Evolutionary conservation across 2,113 vertebrate species (phyloP).

Genomic region (Neopipo cinnamomea): DNA sequence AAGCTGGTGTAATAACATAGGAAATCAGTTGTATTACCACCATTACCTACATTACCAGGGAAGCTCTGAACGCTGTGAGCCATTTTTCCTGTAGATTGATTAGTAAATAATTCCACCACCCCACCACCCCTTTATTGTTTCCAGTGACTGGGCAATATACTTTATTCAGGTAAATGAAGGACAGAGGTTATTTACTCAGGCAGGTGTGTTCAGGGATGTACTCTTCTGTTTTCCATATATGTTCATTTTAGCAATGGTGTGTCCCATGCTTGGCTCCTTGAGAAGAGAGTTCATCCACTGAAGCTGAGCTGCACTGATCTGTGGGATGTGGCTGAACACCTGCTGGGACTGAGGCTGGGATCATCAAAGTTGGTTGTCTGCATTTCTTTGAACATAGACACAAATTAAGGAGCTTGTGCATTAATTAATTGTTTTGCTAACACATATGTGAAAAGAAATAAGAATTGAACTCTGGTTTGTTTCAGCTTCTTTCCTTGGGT

Average conservation of each 20-base stretch:
- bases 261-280: neutral
- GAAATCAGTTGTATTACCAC: neutral
- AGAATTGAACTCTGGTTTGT: neutral
- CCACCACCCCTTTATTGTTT: neutral
- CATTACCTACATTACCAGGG: neutral
- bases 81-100: neutral
- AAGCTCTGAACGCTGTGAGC: conserved; percentile 23
- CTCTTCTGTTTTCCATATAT: conserved; percentile 12
- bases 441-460: neutral
- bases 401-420: neutral
- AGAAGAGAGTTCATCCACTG: neutral
- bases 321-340: neutral
- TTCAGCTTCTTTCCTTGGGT: neutral
- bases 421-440: neutral
- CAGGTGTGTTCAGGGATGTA: neutral
- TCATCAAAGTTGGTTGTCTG: neutral
- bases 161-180: conserved; percentile 11
- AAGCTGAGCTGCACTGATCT: neutral
- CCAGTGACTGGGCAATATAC: neutral
- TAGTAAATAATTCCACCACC: neutral
- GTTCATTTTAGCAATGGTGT: neutral
- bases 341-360: neutral
- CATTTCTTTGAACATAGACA: neutral
- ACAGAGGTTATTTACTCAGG: neutral
- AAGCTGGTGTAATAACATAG: neutral